Conservation (phyloP, 1,140 invertebrate species). For the Aphidius gifuensis region DNA sequence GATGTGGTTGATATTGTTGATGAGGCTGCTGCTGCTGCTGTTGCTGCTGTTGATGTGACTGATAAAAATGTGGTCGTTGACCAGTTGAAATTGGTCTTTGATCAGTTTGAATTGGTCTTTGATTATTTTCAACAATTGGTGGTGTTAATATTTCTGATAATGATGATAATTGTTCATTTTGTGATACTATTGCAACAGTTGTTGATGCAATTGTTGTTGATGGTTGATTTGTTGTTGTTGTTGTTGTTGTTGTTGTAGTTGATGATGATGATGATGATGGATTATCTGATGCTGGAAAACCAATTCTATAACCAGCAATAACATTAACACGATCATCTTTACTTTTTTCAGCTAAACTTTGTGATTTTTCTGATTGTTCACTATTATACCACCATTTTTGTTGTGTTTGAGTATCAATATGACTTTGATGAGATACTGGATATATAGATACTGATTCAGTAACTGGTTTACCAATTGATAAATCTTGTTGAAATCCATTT, state of each 20-base stretch:
- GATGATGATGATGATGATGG: constrained; percentile 22
- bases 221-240: not conserved
- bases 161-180: constrained; percentile 34
- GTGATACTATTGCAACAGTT: constrained; percentile 2
- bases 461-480: constrained; percentile 27
- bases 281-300: constrained; percentile 19
- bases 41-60: no score
- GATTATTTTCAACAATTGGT: constrained; percentile 31
- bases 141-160: constrained; percentile 47
- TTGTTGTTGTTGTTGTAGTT: not conserved
- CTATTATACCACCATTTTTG: constrained; percentile 17
- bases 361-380: constrained; percentile 17
- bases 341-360: constrained; percentile 12
- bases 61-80: constrained; percentile 19
- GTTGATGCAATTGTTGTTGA: constrained; percentile 20
- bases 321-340: constrained; percentile 20
- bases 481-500: not conserved
- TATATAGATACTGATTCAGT: not conserved
- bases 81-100: constrained; percentile 20
- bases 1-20: not conserved
- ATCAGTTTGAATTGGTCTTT: constrained; percentile 28
- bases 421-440: constrained; percentile 4
- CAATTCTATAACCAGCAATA: constrained; percentile 19
- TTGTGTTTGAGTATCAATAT: not conserved
- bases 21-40: no score